Base-by-base conservation (phyloP, 2,113 vertebrate genomes). In the Leptosomus discolor region DNA sequence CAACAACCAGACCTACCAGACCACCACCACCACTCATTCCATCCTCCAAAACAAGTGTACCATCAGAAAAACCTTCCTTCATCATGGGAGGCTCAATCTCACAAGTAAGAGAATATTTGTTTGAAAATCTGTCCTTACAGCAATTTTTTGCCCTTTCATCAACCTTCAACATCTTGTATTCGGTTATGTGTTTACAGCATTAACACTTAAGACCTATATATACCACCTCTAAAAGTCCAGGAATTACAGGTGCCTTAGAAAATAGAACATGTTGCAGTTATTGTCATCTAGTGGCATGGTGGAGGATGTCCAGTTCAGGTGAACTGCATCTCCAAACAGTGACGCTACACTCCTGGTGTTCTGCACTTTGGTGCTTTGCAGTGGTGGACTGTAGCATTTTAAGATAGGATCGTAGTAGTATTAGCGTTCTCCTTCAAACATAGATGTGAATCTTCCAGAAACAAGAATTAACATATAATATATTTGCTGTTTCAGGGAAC, bases 1-100 rank as follows among this genome's bases (percentile, higher is more conserved):
- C 99, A 2, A 99, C 99, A 69, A 98, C 98, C 61, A 98, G 99
- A 91, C 98, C 99, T 94, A 99, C 99, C 81, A 98, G 99, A 92
- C 99, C 99, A 56, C 99, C 99, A 9, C 99, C 99, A 61, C 99
- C 99, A 7, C 99, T 99, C 97, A 99, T 99, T 98, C 99, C 99
- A n/a, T 99, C 99, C 46, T 99, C 99, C 96, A 99, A 99, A 98
- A 99, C 99, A n/a, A 97, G 98, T 20, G 96, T 97, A 78, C 97
- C 98, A 81, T 98, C 99, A 23, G 99, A 99, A 98, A 99, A 99
- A 94, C 99, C 99, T 26, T 99, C 99, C 41, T 99, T 99, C 97
- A 99, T 99, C 96, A 99, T 99, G 96, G 99, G 99, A 88, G 99
- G 99, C 93, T 99, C 99, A 45, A 99, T 99, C 94, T 99, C 99